Evolutionary conservation across 1,140 invertebrate genomes (phyloP).

Genomic region (Drosophila yakuba): DNA sequence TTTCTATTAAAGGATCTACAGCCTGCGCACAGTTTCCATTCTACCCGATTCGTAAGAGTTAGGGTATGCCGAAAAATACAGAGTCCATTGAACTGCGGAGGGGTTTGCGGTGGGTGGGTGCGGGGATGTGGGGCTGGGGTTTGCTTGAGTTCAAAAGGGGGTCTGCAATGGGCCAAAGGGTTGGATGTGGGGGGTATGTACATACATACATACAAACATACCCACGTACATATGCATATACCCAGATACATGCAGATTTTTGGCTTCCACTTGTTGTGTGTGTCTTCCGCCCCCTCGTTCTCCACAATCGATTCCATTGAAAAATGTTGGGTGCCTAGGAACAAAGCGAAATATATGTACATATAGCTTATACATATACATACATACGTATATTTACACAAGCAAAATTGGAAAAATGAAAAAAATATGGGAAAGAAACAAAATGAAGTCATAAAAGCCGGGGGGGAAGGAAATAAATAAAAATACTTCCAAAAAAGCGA

Average conservation of each 20-base stretch:
- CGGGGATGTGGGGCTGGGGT: not conserved
- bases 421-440: constrained; percentile 18
- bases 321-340: constrained; percentile 49
- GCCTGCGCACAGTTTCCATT: not conserved
- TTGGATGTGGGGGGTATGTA: constrained; percentile 3
- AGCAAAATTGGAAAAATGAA: constrained; percentile 30
- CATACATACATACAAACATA: not conserved
- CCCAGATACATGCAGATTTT: constrained; percentile 44
- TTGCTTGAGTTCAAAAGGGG: constrained; percentile 15
- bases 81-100: constrained; percentile 58
- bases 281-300: constrained; percentile 20
- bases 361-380: constrained; percentile 29
- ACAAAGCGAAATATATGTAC: constrained; percentile 35
- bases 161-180: constrained; percentile 29
- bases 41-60: not conserved
- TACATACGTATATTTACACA: constrained; percentile 35
- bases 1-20: not conserved
- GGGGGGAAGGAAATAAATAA: constrained; percentile 26
- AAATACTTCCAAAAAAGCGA: constrained; percentile 18
- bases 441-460: constrained; percentile 40
- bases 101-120: not conserved
- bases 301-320: constrained; percentile 48
- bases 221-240: not conserved
- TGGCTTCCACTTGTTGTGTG: constrained; percentile 61
- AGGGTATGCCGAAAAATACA: constrained; percentile 25